phyloP scores from a whole-genome alignment of 2,113 vertebrate genomes.

The Daphoenositta chrysoptera region DNA sequence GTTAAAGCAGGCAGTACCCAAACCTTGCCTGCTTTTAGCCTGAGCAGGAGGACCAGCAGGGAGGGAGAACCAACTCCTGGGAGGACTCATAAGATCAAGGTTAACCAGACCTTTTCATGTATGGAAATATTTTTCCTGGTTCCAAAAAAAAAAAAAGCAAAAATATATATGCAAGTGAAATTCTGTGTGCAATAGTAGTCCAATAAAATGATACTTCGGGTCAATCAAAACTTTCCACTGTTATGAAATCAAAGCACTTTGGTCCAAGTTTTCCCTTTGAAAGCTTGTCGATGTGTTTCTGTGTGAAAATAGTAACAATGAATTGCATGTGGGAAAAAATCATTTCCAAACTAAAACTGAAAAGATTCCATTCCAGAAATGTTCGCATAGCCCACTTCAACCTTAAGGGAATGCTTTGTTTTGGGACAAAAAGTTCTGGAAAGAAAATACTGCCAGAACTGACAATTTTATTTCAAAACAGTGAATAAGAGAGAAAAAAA shows the following conservation, averaged over 20 bases:
- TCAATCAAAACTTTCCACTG: neutral
- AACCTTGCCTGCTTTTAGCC: neutral
- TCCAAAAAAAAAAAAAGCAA: neutral
- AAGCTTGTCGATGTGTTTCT: neutral
- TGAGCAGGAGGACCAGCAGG: neutral
- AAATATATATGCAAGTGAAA: neutral
- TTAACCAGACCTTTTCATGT: neutral
- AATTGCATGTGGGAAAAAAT: slow-evolving; percentile 38
- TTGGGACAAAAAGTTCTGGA: slow-evolving; percentile 39
- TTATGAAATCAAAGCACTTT: slow-evolving; percentile 7
- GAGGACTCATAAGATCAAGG: neutral
- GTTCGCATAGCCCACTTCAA: slow-evolving; percentile 22
- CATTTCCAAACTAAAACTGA: slow-evolving; percentile 40
- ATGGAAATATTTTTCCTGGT: neutral
- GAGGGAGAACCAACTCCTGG: neutral
- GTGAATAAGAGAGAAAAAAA: neutral
- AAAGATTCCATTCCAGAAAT: slow-evolving; percentile 14
- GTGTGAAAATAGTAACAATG: slow-evolving; percentile 26
- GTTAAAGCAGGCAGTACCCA: neutral
- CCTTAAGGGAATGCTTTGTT: slow-evolving; percentile 52
- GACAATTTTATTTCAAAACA: neutral
- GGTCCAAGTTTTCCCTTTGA: slow-evolving; percentile 27
- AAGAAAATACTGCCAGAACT: neutral
- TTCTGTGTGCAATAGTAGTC: neutral
- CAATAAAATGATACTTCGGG: neutral